Evolutionary conservation across 2,797 vertebrate species (phyloP).

Genomic region (Phataginus tricuspis): DNA sequence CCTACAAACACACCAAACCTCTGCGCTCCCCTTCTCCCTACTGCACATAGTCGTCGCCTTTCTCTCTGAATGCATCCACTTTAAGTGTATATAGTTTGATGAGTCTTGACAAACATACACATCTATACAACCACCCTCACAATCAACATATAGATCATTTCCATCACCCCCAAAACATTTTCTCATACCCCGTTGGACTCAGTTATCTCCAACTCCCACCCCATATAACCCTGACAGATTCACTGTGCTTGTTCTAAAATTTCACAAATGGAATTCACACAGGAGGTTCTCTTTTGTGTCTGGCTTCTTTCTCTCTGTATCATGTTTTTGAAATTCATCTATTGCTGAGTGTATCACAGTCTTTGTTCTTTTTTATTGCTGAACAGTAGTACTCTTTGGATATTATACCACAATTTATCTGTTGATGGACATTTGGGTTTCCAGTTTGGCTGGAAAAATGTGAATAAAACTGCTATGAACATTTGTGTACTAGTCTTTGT

Average conservation of each 20-base stretch:
- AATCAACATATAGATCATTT: not conserved
- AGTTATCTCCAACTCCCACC: not conserved
- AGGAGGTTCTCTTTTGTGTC: not conserved
- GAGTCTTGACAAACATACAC: not conserved
- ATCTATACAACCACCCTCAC: not conserved
- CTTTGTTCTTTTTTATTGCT: not conserved
- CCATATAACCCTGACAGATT: not conserved
- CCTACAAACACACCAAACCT: not conserved
- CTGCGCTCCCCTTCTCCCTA: not conserved
- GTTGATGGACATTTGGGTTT: not conserved
- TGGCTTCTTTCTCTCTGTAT: slow-evolving; percentile 4
- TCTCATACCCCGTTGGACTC: not conserved
- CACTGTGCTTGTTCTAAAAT: not conserved
- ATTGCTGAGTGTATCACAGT: not conserved
- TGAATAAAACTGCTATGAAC: slow-evolving; percentile 20
- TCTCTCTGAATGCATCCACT: not conserved
- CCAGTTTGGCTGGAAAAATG: not conserved
- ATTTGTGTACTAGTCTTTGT: not conserved
- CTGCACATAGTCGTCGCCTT: not conserved
- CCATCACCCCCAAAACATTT: not conserved
- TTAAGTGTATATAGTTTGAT: not conserved
- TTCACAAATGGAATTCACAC: not conserved
- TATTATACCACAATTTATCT: not conserved
- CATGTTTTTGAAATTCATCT: not conserved
- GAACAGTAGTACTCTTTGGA: not conserved